A percentile compares a stretch with the other conserved stretches of the same genome.
Conservation (phyloP, 1,140 invertebrate species). For the Nymphalis io region DNA sequence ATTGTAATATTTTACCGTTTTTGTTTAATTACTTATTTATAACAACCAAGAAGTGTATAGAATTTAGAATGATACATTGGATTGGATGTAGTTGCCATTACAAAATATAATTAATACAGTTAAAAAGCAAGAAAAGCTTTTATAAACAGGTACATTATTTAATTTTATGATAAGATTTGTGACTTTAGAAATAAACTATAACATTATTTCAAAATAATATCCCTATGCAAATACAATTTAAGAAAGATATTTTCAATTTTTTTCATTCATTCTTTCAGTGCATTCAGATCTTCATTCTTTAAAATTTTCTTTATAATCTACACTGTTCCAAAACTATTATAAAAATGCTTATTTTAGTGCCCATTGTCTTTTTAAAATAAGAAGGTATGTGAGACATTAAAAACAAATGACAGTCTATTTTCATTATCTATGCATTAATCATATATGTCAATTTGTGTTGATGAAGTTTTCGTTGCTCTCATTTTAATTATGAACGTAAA, state of each 20-base stretch:
- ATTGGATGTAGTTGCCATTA: neutral
- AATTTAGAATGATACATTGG: too few species aligned
- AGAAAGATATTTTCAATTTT: conserved; percentile 1
- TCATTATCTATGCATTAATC: neutral
- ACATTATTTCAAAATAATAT: neutral
- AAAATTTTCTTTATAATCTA: neutral
- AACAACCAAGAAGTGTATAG: too few species aligned
- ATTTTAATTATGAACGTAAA: neutral
- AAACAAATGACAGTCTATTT: neutral
- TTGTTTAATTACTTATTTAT: neutral
- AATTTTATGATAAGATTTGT: too few species aligned
- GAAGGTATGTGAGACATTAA: neutral
- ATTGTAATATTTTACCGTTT: neutral
- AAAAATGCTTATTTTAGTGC: conserved; percentile 33
- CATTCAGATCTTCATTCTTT: neutral
- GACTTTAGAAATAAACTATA: neutral
- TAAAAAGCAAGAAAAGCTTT: neutral
- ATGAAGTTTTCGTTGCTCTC: conserved; percentile 23
- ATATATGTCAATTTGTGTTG: neutral
- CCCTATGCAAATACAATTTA: neutral
- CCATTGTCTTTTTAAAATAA: conserved; percentile 30
- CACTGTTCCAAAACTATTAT: conserved; percentile 10
- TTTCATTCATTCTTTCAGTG: neutral
- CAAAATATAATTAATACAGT: neutral
- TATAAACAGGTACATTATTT: neutral